Evolutionary conservation across 2,797 vertebrate genomes (phyloP), one percentile per base, ranked within the genome.

Genomic region (Silurus aristotelis): DNA sequence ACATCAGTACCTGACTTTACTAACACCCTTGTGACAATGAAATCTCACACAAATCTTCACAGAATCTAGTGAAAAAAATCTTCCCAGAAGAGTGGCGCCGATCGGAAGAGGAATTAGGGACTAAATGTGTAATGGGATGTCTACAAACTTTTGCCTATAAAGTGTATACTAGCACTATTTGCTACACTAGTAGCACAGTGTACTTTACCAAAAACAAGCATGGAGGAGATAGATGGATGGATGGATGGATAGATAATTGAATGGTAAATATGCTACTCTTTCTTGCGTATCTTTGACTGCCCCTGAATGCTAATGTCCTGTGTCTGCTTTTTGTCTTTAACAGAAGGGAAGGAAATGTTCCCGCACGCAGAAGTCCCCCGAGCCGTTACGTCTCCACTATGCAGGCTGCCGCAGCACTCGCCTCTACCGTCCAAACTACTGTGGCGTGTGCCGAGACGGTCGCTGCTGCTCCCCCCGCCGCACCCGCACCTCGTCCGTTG

Each of bases 321-420:
- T 22, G 58, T 80, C 31, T 67, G n/a, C 6, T 80, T 15, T n/a
- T 48, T 86, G 71, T 52, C 20, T 60, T 48, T 52, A 68, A 84
- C 93, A 96, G 95, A 95, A 93, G 86, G 95, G 94, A n/a, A 93
- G 94, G 90, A 96, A 95, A 89, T 96, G 96, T 77, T 94, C 94
- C 22, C 94, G 94, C 43, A 95, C 94, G 56, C 94, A 95, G 78
- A 95, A 95, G 90, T 94, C 95, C 20, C 92, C 93, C 0, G 94
- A 96, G 87, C 95, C 95, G 0, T 91, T 95, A 55, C 94, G 94
- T 12, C 90, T 96, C 80, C 94, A 93, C 63, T 94, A 95, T 2
- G 93, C 94, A 0, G 94, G 95, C 81, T 96, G 96, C 89, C 93
- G 94, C 88, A 96, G 93, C 88, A 88, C 92, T 0, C 94, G 94